These are phyloP conservation scores for Malurus cyaneus DNA, from an alignment of 2,113 vertebrate genomes.

Conservation along the genomic window DNA sequence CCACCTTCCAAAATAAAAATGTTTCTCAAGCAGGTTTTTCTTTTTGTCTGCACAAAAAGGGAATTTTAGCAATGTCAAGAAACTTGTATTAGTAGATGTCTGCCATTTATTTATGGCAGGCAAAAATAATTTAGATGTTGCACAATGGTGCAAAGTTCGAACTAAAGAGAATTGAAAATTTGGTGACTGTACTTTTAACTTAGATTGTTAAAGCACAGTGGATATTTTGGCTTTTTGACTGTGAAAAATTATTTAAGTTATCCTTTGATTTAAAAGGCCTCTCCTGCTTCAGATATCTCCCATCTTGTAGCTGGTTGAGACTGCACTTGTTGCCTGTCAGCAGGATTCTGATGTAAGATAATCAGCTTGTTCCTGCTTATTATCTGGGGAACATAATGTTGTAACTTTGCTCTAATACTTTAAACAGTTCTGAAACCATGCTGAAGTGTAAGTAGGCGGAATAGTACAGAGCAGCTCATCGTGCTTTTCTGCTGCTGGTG, in stretches of 20 bases:
- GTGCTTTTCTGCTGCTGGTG: background rate
- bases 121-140: background rate
- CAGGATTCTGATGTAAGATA: background rate
- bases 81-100: background rate
- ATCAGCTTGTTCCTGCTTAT: slow-evolving; percentile 17
- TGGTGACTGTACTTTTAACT: background rate
- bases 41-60: background rate
- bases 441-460: background rate
- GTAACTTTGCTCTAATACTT: background rate
- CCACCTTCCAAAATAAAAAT: background rate
- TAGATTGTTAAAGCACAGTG: background rate
- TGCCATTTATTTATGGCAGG: background rate
- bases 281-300: background rate
- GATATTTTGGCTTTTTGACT: background rate
- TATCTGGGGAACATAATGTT: background rate
- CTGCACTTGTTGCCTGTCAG: slow-evolving; percentile 3
- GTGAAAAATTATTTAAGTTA: background rate
- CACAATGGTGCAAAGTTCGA: background rate
- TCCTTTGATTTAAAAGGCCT: background rate
- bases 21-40: background rate
- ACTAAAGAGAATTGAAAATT: background rate
- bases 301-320: background rate
- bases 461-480: background rate
- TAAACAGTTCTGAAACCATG: background rate
- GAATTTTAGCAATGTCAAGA: background rate